A percentile compares a stretch with the other conserved stretches of the same genome.
Conservation (phyloP, 2,888 invertebrate species). For the Torymus auratus region DNA sequence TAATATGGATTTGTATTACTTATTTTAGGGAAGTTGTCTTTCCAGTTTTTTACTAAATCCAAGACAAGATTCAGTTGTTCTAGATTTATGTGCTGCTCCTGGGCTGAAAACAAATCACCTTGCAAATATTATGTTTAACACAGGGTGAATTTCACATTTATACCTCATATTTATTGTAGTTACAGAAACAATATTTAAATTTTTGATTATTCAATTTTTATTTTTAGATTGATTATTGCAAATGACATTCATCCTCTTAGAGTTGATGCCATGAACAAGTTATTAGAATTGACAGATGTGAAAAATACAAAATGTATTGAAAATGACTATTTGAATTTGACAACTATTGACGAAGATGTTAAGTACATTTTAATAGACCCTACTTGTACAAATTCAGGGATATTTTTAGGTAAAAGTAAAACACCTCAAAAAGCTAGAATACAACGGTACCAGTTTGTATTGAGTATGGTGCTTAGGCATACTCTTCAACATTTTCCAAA, state of each 20-base stretch:
- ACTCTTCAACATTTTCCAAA: constrained; percentile 90
- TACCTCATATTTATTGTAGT: background rate
- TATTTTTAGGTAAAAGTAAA: constrained; percentile 35
- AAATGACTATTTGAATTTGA: constrained; percentile 85
- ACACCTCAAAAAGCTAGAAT: constrained; percentile 1
- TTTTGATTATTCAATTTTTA: constrained; percentile 11
- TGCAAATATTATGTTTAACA: constrained; percentile 88
- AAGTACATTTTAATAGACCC: constrained; percentile 96
- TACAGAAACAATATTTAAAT: background rate
- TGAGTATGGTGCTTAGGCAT: constrained; percentile 85
- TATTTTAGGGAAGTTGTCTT: constrained; percentile 90
- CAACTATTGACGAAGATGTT: constrained; percentile 82
- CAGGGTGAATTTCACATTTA: constrained; percentile 78
- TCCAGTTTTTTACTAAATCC: constrained; percentile 89
- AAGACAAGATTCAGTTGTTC: constrained; percentile 83
- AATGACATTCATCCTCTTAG: constrained; percentile 86
- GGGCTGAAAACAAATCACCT: constrained; percentile 97
- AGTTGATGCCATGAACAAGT: constrained; percentile 81
- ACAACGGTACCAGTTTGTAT: background rate
- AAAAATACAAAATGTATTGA: constrained; percentile 83
- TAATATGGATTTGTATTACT: constrained; percentile 24
- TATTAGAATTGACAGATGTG: constrained; percentile 82
- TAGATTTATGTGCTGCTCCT: constrained; percentile 98
- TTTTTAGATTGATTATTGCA: constrained; percentile 86
- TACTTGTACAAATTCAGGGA: constrained; percentile 91